Percentiles rank a stretch among this genome's conserved stretches.
phyloP scores from a whole-genome alignment of 1,140 invertebrate genomes.

The Calliphora vicina region DNA sequence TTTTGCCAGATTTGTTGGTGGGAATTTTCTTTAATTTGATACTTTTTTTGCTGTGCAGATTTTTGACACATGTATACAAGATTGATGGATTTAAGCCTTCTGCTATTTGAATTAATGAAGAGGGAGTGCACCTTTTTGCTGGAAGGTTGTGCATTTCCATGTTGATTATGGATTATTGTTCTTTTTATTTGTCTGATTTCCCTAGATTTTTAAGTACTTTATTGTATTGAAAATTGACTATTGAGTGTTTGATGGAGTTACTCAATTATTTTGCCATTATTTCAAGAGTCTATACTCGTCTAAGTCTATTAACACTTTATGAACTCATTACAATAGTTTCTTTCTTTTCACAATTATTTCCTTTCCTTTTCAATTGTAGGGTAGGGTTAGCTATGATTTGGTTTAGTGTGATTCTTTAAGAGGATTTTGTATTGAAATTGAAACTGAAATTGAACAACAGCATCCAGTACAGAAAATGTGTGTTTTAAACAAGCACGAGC shows the following conservation, averaged over 20 bases:
- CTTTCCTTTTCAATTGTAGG: background rate
- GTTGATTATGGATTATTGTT: conserved; percentile 6
- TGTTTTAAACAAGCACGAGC: conserved; percentile 16
- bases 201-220: background rate
- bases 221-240: background rate
- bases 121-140: conserved; percentile 16
- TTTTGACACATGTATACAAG: conserved; percentile 24
- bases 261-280: conserved; percentile 30
- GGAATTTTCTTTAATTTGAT: conserved; percentile 30
- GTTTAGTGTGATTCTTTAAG: background rate
- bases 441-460: conserved; percentile 4
- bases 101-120: conserved; percentile 1
- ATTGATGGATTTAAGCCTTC: conserved; percentile 26
- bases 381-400: background rate
- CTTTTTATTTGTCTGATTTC: background rate
- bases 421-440: background rate
- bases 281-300: background rate
- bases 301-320: conserved; percentile 22
- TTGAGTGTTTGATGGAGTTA: background rate
- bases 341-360: background rate
- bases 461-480: background rate
- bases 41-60: conserved; percentile 21
- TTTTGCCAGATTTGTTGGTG: background rate
- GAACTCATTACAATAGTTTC: background rate
- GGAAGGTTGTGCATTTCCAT: conserved; percentile 4